Evolutionary conservation across 2,888 invertebrate genomes (phyloP), one percentile per base, ranked within the genome.

Genomic region (Drosophila prostipennis): DNA sequence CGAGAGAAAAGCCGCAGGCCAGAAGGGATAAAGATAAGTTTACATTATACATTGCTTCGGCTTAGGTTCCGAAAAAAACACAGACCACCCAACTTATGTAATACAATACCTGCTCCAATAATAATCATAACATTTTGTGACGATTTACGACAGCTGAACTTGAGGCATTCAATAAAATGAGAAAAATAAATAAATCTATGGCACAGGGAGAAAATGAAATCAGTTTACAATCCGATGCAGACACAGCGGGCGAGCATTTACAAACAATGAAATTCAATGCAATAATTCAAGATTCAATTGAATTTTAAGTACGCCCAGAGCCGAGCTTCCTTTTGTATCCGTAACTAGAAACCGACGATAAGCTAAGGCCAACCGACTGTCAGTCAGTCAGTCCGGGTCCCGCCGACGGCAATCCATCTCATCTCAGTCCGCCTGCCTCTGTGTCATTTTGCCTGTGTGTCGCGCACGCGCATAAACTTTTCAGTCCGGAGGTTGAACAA

Each of bases 231-330:
- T 75, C 77, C 80, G 60, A 52, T 77, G 78, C 77, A 80, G 69
- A 73, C 78, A 71, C 70, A 69, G 45, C 64, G 73, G 71, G 73
- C 64, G 73, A 76, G 79, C 82, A 89, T 89, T 89, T 89, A 89
- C 89, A 89, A 89, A 89, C 89, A 90, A 90, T 89, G 89, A 89
- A 87, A 90, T 80, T 77, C 89, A 89, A 89, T 90, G 80, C 91
- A 90, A 90, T 89, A 83, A 89, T 82, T 90, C 90, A 88, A 90
- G 78, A 90, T 91, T 90, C 89, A 90, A 90, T 90, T 91, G 90
- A 91, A 90, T 90, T 89, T 90, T 90, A 90, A 90, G 86, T 89
- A 83, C 76, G 79, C 77, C 51, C 63, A 64, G 61, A 54, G 49
- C 68, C 29, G 49, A 19, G 78, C 74, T 64, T 60, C 68, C 71